Percentiles rank a stretch among this genome's conserved stretches.
phyloP scores from a whole-genome alignment of 2,113 vertebrate species.

The Datnioides undecimradiatus region DNA sequence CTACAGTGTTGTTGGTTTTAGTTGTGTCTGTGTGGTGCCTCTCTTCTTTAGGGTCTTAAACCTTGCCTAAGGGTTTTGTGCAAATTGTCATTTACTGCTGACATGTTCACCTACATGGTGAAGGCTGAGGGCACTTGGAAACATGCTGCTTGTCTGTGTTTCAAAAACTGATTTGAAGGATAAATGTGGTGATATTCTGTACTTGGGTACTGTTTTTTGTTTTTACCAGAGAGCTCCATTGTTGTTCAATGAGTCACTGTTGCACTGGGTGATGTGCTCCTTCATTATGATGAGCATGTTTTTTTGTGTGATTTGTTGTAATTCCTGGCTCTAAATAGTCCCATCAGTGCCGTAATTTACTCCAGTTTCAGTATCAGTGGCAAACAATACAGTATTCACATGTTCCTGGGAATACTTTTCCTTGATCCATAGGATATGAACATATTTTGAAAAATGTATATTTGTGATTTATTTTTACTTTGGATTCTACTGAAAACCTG shows the following conservation, averaged over 20 bases:
- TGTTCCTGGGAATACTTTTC: not conserved
- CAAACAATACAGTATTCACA: not conserved
- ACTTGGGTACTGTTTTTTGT: conserved; percentile 1
- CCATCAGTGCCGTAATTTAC: not conserved
- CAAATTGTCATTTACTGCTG: conserved; percentile 48
- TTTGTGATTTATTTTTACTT: not conserved
- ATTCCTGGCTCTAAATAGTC: not conserved
- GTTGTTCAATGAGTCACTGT: not conserved
- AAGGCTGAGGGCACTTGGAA: conserved; percentile 24
- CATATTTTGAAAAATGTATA: not conserved
- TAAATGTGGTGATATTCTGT: conserved; percentile 33
- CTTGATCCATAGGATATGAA: too few relatives aligned
- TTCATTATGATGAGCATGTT: not conserved
- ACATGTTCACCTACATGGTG: conserved; percentile 11
- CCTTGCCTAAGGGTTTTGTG: conserved; percentile 84
- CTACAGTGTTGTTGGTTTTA: conserved; percentile 93
- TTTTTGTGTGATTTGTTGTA: too few relatives aligned
- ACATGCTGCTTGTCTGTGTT: conserved; percentile 35
- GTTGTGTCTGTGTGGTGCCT: conserved; percentile 89
- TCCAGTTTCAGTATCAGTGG: not conserved
- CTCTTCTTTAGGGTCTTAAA: conserved; percentile 87
- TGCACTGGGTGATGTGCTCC: not conserved
- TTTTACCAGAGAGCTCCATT: not conserved
- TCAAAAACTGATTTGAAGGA: conserved; percentile 27
- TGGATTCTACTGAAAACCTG: too few relatives aligned